These are phyloP conservation scores for Halcyon leucocephala DNA, from an alignment of 2,797 vertebrate genomes.

Conservation along the genomic window DNA sequence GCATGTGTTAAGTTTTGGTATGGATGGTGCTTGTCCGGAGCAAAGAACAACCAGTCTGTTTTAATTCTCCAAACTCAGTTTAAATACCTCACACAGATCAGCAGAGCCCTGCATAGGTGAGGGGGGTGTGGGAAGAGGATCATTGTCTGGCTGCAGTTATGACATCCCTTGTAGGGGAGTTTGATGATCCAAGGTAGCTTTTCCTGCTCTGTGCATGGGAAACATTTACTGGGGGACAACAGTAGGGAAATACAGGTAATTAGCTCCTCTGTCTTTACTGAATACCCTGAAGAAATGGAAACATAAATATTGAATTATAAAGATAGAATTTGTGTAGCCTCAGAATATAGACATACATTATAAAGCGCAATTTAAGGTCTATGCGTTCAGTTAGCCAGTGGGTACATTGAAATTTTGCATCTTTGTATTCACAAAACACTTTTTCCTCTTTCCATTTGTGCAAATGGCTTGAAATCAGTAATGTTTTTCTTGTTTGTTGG, in stretches of 20 bases:
- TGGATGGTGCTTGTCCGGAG: not conserved
- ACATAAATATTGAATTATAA: not conserved
- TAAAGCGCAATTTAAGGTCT: not conserved
- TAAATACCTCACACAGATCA: not conserved
- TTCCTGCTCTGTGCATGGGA: not conserved
- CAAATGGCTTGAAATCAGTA: not conserved
- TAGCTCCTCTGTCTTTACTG: not conserved
- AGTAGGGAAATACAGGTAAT: not conserved
- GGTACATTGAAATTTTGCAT: not conserved
- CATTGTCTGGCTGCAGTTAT: not conserved
- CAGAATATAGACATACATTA: not conserved
- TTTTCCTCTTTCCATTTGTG: not conserved
- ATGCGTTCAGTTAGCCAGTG: not conserved
- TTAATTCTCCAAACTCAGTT: not conserved
- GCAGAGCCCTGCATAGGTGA: not conserved
- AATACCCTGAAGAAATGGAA: not conserved
- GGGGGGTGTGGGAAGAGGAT: not conserved
- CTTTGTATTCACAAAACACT: not conserved
- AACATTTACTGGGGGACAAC: not conserved
- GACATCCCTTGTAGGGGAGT: not conserved
- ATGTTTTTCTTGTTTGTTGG: slow-evolving; percentile 5
- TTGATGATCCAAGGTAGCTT: not conserved
- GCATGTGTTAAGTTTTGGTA: not conserved
- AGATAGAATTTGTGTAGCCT: not conserved
- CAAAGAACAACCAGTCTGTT: not conserved